phyloP scores from a whole-genome alignment of 2,797 vertebrate genomes.

The Characodon lateralis region DNA sequence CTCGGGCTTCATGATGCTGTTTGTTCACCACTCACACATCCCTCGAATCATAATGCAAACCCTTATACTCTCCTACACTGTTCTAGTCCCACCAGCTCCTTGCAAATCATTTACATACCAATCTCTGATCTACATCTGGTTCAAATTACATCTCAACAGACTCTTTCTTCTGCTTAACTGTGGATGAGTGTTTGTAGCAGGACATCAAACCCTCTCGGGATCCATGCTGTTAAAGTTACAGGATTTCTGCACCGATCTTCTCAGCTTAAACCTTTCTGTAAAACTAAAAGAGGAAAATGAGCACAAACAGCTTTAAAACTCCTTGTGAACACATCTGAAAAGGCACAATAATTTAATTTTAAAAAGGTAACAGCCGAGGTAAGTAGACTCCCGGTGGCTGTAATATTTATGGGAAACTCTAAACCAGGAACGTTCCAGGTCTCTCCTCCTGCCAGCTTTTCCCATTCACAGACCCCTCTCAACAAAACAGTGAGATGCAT shows the following conservation, averaged over 20 bases:
- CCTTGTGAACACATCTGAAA: not conserved
- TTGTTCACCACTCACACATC: not conserved
- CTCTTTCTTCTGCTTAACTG: not conserved
- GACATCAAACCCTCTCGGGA: not conserved
- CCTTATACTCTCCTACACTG: not conserved
- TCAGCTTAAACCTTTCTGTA: not conserved
- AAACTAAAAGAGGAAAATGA: not conserved
- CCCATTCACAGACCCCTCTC: constrained; percentile 8
- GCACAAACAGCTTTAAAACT: not conserved
- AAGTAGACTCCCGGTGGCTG: not conserved
- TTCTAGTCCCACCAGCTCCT: not conserved
- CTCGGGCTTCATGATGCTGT: not conserved
- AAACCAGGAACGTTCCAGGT: constrained; percentile 25
- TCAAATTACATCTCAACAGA: not conserved
- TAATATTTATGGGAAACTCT: constrained; percentile 33
- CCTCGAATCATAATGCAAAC: not conserved
- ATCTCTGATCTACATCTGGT: not conserved
- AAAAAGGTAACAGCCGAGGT: not conserved
- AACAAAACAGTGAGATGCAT: constrained; percentile 38
- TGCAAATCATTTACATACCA: not conserved
- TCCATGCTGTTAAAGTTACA: not conserved
- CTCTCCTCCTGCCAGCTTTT: constrained; percentile 26
- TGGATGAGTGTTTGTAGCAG: not conserved
- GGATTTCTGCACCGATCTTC: not conserved
- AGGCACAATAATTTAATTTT: not conserved